phyloP scores from a whole-genome alignment of 2,113 vertebrate species.

The Gambusia holbrooki region DNA sequence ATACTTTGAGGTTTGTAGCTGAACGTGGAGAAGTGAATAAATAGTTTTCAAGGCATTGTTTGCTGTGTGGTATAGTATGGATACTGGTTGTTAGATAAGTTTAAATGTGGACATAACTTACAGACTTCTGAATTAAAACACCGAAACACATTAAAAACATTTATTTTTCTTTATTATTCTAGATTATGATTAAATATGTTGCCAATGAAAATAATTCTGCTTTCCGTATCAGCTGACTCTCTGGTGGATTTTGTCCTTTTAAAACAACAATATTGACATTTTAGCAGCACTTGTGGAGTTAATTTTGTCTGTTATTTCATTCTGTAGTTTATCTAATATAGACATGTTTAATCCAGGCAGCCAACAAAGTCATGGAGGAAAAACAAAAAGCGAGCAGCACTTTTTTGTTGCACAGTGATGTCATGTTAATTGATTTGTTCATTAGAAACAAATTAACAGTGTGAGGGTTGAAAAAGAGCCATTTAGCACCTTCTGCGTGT shows the following conservation, averaged over 20 bases:
- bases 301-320: not conserved
- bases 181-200: not conserved
- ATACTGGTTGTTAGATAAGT: too few species aligned
- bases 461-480: slow-evolving; percentile 54
- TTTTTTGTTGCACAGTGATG: slow-evolving; percentile 18
- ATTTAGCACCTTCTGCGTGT: slow-evolving; percentile 43
- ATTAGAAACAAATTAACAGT: slow-evolving; percentile 59
- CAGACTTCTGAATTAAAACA: not conserved
- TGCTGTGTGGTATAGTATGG: too few species aligned
- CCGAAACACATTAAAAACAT: too few species aligned
- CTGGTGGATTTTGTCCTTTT: not conserved
- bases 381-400: not conserved
- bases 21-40: too few species aligned
- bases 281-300: not conserved
- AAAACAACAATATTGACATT: not conserved
- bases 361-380: not conserved
- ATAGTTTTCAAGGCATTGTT: too few species aligned
- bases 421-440: slow-evolving; percentile 55
- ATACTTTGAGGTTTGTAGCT: too few species aligned
- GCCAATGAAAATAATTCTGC: not conserved
- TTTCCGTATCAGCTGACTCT: not conserved
- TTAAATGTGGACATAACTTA: too few species aligned
- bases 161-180: too few species aligned
- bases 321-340: not conserved
- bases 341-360: not conserved